phyloP scores from a whole-genome alignment of 2,888 invertebrate genomes.

The Autographa pulchrina region DNA sequence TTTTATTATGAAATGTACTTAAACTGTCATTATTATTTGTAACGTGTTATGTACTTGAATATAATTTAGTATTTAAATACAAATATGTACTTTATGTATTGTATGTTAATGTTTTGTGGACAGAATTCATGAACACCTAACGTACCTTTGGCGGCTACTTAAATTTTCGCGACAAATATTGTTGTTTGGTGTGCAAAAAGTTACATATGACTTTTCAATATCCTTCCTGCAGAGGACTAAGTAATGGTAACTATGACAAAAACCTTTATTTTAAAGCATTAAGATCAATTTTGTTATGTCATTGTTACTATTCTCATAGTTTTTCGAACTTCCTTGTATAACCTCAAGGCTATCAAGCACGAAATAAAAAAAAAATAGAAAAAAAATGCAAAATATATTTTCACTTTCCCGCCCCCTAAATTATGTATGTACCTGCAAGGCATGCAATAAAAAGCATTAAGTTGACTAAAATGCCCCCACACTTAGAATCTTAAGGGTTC shows the following conservation, averaged over 20 bases:
- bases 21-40: conserved; percentile 2
- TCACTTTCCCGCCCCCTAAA: conserved; percentile 34
- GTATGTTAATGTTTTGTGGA: conserved; percentile 38
- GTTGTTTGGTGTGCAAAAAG: too few species aligned
- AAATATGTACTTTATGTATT: conserved; percentile 31
- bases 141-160: not conserved
- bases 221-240: too few species aligned
- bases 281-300: not conserved
- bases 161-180: too few species aligned
- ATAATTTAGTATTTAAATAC: conserved; percentile 20
- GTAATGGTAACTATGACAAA: too few species aligned
- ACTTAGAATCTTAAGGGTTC: conserved; percentile 39
- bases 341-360: not conserved
- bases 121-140: conserved; percentile 31
- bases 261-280: not conserved
- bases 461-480: conserved; percentile 29
- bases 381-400: not conserved
- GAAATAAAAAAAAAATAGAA: not conserved
- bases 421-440: conserved; percentile 5
- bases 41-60: conserved; percentile 4
- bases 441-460: conserved; percentile 44
- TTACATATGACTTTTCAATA: too few species aligned
- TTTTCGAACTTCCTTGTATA: not conserved
- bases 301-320: too few species aligned
- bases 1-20: not conserved